These are phyloP conservation scores for Tragopan temminckii DNA, from an alignment of 2,797 vertebrate species.

Conservation along the genomic window DNA sequence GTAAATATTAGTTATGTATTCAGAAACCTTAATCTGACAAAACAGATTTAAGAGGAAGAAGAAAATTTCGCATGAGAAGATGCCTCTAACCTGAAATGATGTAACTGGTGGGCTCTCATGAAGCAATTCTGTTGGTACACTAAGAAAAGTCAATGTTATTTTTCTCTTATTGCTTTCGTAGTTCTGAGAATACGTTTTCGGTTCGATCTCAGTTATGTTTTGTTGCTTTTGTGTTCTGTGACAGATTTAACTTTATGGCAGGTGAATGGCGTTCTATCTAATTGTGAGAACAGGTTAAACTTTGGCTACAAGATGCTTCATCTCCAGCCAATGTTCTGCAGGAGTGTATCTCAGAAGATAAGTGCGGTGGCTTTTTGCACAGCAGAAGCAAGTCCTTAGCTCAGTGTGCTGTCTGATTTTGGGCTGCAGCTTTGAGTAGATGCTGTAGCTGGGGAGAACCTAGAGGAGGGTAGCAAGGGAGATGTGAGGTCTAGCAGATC, in stretches of 20 bases:
- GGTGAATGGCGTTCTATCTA: not conserved
- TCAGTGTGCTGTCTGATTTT: fast-evolving
- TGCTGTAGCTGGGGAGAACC: not conserved
- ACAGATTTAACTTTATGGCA: not conserved
- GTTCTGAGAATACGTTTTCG: not conserved
- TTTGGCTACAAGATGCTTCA: not conserved
- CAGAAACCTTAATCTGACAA: conserved; percentile 10
- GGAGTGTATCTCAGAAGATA: not conserved
- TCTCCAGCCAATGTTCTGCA: not conserved
- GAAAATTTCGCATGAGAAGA: not conserved
- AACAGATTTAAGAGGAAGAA: not conserved
- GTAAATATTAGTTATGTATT: conserved; percentile 15
- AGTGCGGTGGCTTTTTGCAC: not conserved
- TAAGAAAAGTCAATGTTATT: not conserved
- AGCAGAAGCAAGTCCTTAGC: not conserved
- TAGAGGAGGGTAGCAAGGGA: not conserved
- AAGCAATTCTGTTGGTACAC: fast-evolving
- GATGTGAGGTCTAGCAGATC: not conserved
- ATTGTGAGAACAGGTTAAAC: not conserved
- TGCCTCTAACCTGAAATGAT: not conserved
- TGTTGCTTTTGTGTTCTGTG: not conserved
- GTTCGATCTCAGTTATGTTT: not conserved
- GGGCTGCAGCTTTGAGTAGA: not conserved
- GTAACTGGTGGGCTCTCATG: not conserved
- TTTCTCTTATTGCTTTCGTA: not conserved